Percentiles rank a stretch among this genome's conserved stretches.
Evolutionary conservation across 2,888 invertebrate genomes (phyloP).

Genomic region (Didymodactylos carnosus): DNA sequence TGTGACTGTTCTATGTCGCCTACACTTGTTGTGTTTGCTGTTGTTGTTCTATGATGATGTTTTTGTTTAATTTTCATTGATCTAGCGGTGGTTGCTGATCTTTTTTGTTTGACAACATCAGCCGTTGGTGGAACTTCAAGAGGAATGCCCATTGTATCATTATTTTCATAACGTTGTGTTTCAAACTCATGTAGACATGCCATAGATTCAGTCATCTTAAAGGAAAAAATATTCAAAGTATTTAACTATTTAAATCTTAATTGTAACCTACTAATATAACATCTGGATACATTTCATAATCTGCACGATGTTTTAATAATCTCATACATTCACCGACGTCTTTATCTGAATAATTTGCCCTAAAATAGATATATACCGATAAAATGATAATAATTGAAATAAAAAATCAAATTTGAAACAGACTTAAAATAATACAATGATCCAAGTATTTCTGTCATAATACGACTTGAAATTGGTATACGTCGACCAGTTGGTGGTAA

Average conservation of each 20-base stretch:
- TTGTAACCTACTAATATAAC: background rate
- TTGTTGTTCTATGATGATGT: too few relatives aligned
- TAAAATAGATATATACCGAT: too few relatives aligned
- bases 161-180: background rate
- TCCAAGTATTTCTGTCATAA: background rate
- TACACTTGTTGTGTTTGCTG: too few relatives aligned
- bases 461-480: background rate
- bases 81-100: background rate
- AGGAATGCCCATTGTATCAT: background rate
- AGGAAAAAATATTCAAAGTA: too few relatives aligned
- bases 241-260: background rate
- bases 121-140: background rate
- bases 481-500: background rate
- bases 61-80: background rate
- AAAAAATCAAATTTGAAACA: background rate
- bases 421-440: background rate
- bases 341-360: background rate
- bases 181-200: background rate
- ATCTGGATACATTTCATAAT: background rate
- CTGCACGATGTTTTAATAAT: background rate
- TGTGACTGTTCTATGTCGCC: background rate
- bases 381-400: background rate
- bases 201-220: background rate
- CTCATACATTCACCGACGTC: background rate
- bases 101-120: background rate